Base-by-base conservation (phyloP, 2,797 vertebrate species). In the Tragopan temminckii region DNA sequence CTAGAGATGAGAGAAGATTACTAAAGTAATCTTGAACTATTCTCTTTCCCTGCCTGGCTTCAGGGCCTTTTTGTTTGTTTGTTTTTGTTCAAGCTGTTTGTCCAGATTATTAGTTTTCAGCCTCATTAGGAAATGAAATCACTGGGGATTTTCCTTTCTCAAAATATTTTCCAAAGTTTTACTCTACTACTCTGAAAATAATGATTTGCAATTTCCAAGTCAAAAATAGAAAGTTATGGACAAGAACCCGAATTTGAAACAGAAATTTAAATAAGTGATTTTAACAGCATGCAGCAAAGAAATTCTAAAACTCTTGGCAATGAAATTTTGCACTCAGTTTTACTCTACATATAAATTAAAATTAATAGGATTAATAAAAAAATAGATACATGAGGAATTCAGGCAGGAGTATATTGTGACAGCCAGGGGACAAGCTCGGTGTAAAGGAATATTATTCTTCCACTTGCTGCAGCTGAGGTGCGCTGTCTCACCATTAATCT, bases 91-190 rank as follows among this genome's bases (percentile, higher is more conserved):
- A 63, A 61, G 46, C 8, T 7, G 1, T 85, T 91, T 76, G 72
- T 93, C 58, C 63, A 96, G 79, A 72, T 50, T 95, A 95, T 25
- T 80, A 70, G 48, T 76, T 91, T 88, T 85, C 88, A 90, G 76
- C 83, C 81, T 91, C 57, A 76, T 90, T 88, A 95, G 29, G 43
- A 88, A 92, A 79, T 69, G 35, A 92, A 96, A 86, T 90, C 69
- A 64, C n/a, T 45, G 24, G 24, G 25, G 59, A 90, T 78, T 89
- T 92, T 84, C 68, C 36, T 89, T 89, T 95, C 70, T 92, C 55
- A 72, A 24, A 85, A 63, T 86, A 88, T 86, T 96, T 94, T 94
- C 90, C 90, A 80, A 87, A 95, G 19, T 5, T 33, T 23, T 84
- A 14, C 58, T 85, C 67, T 87, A 78, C 27, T 82, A 10, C 61